phyloP scores from a whole-genome alignment of 2,888 invertebrate genomes.

The Cistogaster globosa region DNA sequence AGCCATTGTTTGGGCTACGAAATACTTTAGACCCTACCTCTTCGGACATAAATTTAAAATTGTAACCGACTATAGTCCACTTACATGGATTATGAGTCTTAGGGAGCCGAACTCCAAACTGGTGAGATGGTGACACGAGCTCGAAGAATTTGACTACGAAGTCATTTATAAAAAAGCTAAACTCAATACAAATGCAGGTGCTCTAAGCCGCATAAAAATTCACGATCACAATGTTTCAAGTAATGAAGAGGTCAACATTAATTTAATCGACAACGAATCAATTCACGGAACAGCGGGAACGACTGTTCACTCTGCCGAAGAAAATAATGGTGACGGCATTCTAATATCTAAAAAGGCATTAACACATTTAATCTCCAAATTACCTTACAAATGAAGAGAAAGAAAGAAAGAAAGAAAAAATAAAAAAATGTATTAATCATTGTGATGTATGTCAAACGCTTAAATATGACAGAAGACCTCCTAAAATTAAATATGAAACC shows the following conservation, averaged over 20 bases:
- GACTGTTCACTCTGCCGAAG: constrained; percentile 63
- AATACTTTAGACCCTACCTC: too few species aligned
- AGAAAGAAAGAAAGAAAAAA: too few species aligned
- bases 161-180: constrained; percentile 72
- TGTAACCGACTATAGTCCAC: too few species aligned
- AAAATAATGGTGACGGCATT: constrained; percentile 69
- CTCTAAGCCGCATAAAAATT: constrained; percentile 67
- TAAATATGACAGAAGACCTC: too few species aligned
- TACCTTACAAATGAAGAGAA: constrained; percentile 52
- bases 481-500: too few species aligned
- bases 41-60: too few species aligned
- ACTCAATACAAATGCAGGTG: constrained; percentile 68
- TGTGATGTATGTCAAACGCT: too few species aligned
- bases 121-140: constrained; percentile 19
- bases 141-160: constrained; percentile 71
- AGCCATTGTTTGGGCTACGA: constrained; percentile 5
- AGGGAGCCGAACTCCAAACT: constrained; percentile 29
- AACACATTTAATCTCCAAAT: constrained; percentile 72
- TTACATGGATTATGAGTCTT: too few species aligned
- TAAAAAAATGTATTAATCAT: too few species aligned
- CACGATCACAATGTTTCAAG: neutral
- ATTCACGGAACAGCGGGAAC: constrained; percentile 37
- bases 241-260: constrained; percentile 39
- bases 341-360: constrained; percentile 73
- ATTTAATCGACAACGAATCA: constrained; percentile 48